Percentiles rank a stretch among this genome's conserved stretches.
phyloP scores from a whole-genome alignment of 1,140 invertebrate genomes.

The Zaprionus taronus region DNA sequence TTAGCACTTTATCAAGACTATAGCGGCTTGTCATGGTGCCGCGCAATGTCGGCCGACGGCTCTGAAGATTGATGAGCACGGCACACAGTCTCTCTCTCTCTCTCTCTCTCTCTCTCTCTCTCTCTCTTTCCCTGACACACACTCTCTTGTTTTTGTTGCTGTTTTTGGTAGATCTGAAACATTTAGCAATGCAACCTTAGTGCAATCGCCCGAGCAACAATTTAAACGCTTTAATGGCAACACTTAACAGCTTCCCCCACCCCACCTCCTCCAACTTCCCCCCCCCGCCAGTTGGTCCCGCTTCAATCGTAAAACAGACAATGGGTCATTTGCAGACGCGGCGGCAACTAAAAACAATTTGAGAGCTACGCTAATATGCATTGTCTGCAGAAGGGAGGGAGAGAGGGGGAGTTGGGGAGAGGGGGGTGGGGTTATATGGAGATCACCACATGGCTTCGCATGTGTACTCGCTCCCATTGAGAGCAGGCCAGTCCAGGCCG shows the following conservation, averaged over 20 bases:
- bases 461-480: background rate
- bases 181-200: constrained; percentile 62
- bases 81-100: background rate
- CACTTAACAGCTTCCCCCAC: constrained; percentile 35
- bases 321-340: constrained; percentile 78
- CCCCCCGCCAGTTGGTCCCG: background rate
- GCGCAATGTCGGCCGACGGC: background rate
- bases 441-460: background rate
- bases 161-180: constrained; percentile 37
- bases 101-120: background rate
- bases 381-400: constrained; percentile 26
- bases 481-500: background rate
- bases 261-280: background rate
- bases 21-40: background rate
- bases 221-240: constrained; percentile 68
- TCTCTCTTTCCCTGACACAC: background rate
- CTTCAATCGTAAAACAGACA: constrained; percentile 40
- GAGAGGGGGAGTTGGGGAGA: background rate
- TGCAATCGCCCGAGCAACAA: constrained; percentile 39
- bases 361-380: constrained; percentile 72
- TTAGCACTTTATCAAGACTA: constrained; percentile 31
- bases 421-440: background rate
- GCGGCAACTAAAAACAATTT: constrained; percentile 78
- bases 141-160: background rate
- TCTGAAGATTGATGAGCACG: constrained; percentile 34